Percentiles rank a stretch among this genome's conserved stretches.
These are phyloP conservation scores for Sarcophaga peregrina DNA, from an alignment of 1,140 invertebrate genomes.

Conservation along the genomic window DNA sequence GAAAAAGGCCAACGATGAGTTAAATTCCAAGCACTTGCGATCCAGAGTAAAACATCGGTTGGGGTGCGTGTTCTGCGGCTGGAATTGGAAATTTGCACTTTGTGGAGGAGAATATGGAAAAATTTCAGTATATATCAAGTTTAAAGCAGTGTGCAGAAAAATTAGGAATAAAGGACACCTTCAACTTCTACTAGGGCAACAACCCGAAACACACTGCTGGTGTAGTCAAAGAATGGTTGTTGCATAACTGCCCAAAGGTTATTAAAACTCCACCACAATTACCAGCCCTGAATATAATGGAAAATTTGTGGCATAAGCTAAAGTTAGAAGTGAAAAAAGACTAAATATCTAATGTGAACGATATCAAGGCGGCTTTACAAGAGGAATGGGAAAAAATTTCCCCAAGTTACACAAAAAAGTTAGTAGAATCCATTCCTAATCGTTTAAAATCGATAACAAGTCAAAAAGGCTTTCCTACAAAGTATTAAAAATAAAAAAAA, in stretches of 20 bases:
- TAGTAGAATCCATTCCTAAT: no score
- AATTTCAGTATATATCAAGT: slow-evolving; percentile 41
- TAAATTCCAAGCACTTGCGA: not conserved
- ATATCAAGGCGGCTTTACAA: no score
- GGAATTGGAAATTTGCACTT: slow-evolving; percentile 46
- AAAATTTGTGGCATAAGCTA: no score
- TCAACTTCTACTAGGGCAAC: slow-evolving; percentile 16
- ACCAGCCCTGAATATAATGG: no score
- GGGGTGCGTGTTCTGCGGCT: slow-evolving; percentile 54
- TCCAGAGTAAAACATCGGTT: slow-evolving; percentile 56
- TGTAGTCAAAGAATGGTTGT: not conserved
- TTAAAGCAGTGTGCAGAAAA: slow-evolving; percentile 29
- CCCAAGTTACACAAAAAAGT: no score
- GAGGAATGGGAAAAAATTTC: no score
- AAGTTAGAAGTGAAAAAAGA: no score
- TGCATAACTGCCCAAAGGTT: not conserved
- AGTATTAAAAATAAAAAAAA: no score
- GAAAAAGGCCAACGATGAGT: not conserved
- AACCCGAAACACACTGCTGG: slow-evolving; percentile 23
- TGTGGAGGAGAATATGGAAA: slow-evolving; percentile 49
- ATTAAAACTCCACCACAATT: slow-evolving; percentile 9
- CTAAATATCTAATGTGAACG: no score
- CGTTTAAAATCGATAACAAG: no score
- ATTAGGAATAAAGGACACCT: not conserved
- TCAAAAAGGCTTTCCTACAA: no score